Evolutionary conservation across 2,113 vertebrate genomes (phyloP).

Genomic region (Corythornis madagascariensis): DNA sequence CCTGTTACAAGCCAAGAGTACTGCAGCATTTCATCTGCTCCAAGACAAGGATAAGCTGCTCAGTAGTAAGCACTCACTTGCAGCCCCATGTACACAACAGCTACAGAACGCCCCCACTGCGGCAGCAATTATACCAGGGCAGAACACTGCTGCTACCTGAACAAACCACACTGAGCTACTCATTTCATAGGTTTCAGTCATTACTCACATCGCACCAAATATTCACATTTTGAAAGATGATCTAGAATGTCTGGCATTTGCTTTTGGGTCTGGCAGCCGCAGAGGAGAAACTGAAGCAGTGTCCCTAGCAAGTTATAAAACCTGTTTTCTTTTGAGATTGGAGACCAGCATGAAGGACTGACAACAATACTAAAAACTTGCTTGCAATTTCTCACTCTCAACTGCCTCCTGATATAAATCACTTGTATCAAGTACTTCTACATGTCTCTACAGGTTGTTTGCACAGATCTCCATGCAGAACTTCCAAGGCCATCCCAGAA

Average conservation of each 20-base stretch:
- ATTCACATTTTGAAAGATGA: background rate
- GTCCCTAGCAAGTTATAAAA: background rate
- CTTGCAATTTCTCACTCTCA: background rate
- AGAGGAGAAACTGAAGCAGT: background rate
- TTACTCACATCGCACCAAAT: background rate
- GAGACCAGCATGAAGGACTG: background rate
- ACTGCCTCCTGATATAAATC: rapidly evolving
- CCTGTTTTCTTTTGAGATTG: conserved; percentile 32
- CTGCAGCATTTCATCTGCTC: background rate
- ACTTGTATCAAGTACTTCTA: background rate
- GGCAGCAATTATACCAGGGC: rapidly evolving
- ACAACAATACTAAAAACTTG: background rate
- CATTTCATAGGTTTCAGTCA: background rate
- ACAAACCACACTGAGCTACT: background rate
- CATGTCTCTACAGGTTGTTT: background rate
- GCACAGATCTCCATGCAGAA: background rate
- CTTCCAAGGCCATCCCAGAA: background rate
- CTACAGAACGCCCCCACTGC: background rate
- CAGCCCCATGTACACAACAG: background rate
- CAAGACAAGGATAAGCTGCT: background rate
- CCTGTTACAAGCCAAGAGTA: background rate
- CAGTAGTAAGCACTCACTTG: background rate
- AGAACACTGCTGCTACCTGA: background rate
- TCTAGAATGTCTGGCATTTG: background rate
- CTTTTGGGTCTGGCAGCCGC: background rate